These are phyloP conservation scores for Zhuqinia jingwanae DNA, from an alignment of 2,888 invertebrate genomes.

Conservation along the genomic window DNA sequence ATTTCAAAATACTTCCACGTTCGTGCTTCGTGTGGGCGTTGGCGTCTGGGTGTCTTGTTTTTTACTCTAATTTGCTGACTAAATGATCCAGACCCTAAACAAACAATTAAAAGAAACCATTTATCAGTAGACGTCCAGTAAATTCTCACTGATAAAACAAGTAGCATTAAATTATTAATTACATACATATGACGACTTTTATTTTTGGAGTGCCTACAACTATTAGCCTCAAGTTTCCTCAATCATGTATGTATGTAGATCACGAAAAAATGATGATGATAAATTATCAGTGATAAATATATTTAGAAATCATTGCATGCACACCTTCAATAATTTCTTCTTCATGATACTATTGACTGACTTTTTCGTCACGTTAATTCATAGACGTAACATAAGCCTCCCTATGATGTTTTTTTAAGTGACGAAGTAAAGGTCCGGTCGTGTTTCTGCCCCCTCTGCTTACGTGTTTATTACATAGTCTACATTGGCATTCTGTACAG, in stretches of 20 bases:
- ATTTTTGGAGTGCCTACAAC: too few relatives aligned
- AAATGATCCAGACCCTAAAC: not conserved
- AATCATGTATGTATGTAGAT: too few relatives aligned
- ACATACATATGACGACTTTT: too few relatives aligned
- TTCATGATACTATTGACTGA: too few relatives aligned
- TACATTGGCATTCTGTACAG: slow-evolving; percentile 44
- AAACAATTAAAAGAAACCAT: not conserved
- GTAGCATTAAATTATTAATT: too few relatives aligned
- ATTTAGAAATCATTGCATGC: too few relatives aligned
- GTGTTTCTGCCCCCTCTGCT: slow-evolving; percentile 34
- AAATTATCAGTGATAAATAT: too few relatives aligned
- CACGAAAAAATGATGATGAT: too few relatives aligned
- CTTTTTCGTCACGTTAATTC: too few relatives aligned
- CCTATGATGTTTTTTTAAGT: slow-evolving; percentile 43
- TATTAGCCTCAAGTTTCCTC: too few relatives aligned
- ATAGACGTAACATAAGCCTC: slow-evolving; percentile 28
- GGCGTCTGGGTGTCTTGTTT: not conserved
- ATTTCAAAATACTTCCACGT: not conserved
- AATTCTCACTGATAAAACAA: not conserved
- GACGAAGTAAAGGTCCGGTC: slow-evolving; percentile 40
- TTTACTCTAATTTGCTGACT: not conserved
- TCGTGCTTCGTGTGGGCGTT: not conserved
- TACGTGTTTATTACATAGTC: slow-evolving; percentile 32
- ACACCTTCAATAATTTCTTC: too few relatives aligned
- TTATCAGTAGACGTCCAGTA: not conserved